Percentiles rank a stretch among this genome's conserved stretches.
phyloP scores from a whole-genome alignment of 1,140 invertebrate genomes.

The Calycopis cecrops region DNA sequence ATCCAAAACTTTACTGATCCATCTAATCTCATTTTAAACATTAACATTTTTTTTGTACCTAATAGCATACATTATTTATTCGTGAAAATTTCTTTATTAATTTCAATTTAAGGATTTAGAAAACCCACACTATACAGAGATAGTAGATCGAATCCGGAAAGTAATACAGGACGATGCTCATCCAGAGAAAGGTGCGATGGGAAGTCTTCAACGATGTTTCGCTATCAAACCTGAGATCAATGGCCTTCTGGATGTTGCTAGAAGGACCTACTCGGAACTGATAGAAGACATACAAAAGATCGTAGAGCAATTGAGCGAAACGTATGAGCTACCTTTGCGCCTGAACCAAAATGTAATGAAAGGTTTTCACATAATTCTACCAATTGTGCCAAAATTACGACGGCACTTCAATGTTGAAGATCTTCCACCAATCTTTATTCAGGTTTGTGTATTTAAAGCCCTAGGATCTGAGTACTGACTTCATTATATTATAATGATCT shows the following conservation, averaged over 20 bases:
- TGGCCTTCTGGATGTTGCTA: conserved; percentile 85
- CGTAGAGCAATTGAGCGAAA: conserved; percentile 79
- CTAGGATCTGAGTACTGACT: background rate
- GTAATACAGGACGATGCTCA: conserved; percentile 85
- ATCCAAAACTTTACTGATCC: no score
- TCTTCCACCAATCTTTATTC: conserved; percentile 80
- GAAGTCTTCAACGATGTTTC: conserved; percentile 87
- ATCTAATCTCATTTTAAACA: no score
- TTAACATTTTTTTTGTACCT: no score
- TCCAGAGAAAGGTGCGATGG: conserved; percentile 79
- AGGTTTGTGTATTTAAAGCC: conserved; percentile 76
- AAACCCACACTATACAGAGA: conserved; percentile 69
- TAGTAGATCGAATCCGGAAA: conserved; percentile 79
- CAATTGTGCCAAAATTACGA: conserved; percentile 60
- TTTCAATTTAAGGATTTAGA: conserved; percentile 49
- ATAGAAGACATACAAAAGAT: conserved; percentile 84
- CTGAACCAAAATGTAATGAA: conserved; percentile 80
- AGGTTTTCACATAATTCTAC: conserved; percentile 86
- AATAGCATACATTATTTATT: no score
- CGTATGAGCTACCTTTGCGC: conserved; percentile 80
- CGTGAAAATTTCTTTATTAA: no score
- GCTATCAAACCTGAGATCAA: conserved; percentile 86
- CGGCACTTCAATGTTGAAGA: conserved; percentile 72
- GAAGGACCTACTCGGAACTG: conserved; percentile 85
- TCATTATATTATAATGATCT: no score